Evolutionary conservation across 2,888 invertebrate species (phyloP), one percentile per base, ranked within the genome.

Genomic region (Omphaloscelis lunosa): DNA sequence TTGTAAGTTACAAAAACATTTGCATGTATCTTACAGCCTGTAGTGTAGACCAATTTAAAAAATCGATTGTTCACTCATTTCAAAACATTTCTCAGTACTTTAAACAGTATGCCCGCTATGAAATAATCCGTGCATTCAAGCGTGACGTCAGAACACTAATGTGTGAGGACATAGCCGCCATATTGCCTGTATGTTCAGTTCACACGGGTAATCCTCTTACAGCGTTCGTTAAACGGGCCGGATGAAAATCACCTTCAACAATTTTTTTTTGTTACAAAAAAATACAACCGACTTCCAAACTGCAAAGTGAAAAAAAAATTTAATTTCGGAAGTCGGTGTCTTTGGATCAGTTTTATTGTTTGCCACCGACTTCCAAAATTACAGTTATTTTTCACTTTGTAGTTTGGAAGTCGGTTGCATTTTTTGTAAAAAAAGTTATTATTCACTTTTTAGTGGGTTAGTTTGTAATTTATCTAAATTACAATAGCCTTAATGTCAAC

Each of bases 121-220:
- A 58, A 34, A 70, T 66, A 62, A 59, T 53, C 71, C 39, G n/a
- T 7, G 11, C 8, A 53, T 45, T 45, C 0, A 17, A 17, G 45
- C 62, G 29, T 58, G 12, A n/a, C 29, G 23, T 8, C 51, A 29
- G 53, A 45, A 56, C 61, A 79, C 70, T 59, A 71, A 74, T 59
- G 53, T 73, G 69, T 39, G 39, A 41, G 82, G 29, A 58, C 59
- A 51, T 15, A 4, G 58, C 67, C n/a, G 72, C 67, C 80, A 69
- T 83, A 41, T 72, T 72, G 71, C 23, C 23, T 27, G 72, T 73
- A 29, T 51, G 72, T 63, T 71, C 48, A 48, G 72, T 63, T 71
- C 41, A 48, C 75, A 65, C 73, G n/a, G 17, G 48, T 80, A 87
- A 87, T 85, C 86, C 88, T 72, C 79, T 87, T 85, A 85, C 75